Evolutionary conservation across 2,888 invertebrate genomes (phyloP), one percentile per base, ranked within the genome.

Genomic region (Stramonita haemastoma): DNA sequence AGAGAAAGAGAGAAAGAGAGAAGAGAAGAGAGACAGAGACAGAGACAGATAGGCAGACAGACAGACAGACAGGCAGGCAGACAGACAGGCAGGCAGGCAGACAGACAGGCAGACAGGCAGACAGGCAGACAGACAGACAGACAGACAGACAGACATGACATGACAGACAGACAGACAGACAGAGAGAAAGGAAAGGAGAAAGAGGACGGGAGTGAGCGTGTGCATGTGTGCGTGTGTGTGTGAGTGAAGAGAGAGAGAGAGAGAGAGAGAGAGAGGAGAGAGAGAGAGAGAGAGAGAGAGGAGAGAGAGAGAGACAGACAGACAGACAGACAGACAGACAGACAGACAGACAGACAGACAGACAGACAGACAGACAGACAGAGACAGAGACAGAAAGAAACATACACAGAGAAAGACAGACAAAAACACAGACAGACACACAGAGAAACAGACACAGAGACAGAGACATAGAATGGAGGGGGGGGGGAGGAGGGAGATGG

Each of bases 241-340:
- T 5, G n/a, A 26, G 26, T 13, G n/a, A 26, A 73, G 26, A 73
- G 73, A n/a, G 22, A 17, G 70, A 70, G 70, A n/a, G 73, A 73
- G 73, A 73, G 73, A 73, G 73, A 73, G 73, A n/a, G 73, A n/a
- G 73, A n/a, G 73, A 73, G n/a, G n/a, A n/a, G 26, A 73, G 73
- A 73, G n/a, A 26, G 73, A 73, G 73, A 73, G 73, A n/a, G 73
- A 73, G 73, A 73, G n/a, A 73, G 73, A 73, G 73, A n/a, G 73
- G 73, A 73, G 4, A n/a, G n/a, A 73, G n/a, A n/a, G 73, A 73
- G 22, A 22, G 70, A 17, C 19, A 22, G 70, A 70, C 15, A 70
- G 70, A 70, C 5, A 70, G 22, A 70, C 19, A 70, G 70, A 70
- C 19, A 70, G 70, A 70, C 19, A 26, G 70, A 70, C 19, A 70